Base-by-base conservation (phyloP, 2,797 vertebrate species). In the Philypnodon macrostomus region DNA sequence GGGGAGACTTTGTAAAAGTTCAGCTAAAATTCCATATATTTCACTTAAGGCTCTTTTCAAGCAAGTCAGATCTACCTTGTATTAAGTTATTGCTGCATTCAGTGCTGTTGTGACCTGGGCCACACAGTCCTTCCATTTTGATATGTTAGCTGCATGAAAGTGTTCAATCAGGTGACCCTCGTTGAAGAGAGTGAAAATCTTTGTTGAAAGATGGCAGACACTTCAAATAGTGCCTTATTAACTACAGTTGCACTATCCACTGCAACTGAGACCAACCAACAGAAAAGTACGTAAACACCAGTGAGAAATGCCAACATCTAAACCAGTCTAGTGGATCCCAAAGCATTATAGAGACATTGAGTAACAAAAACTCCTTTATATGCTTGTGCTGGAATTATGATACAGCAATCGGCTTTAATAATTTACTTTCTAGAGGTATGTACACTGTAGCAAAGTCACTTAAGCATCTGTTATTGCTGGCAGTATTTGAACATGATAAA, bases 191-290 rank as follows among this genome's bases (percentile, higher is more conserved):
- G 56, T 37, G 52, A 64, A 81, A 71, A 68, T 79, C 70, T 75
- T 74, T 76, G 73, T 78, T 78, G 75, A 73, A 78, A 77, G 75
- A 77, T 66, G 47, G 63, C 63, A 77, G 78, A 89, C 81, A 80
- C 83, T 81, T 64, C 73, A 83, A 74, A 85, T 85, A 84, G 89
- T 91, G 90, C 90, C 90, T 91, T 91, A 92, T 77, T n/a, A 53
- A 26, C 34, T 73, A 70, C 65, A 73, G 83, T 76, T 86, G 77
- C 74, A 74, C 72, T 59, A 73, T 77, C 66, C 59, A 49, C 71
- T 63, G 79, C 75, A 73, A 46, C 70, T 59, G 44, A 73, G 71
- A 64, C 73, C 67, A 27, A 70, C 53, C 21, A 40, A 59, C 58
- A 68, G 67, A 73, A 29, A 52, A 56, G 33, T 48, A 55, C 37